Evolutionary conservation across 2,888 invertebrate species (phyloP), one percentile per base, ranked within the genome.

Genomic region (Hemithea aestivaria): DNA sequence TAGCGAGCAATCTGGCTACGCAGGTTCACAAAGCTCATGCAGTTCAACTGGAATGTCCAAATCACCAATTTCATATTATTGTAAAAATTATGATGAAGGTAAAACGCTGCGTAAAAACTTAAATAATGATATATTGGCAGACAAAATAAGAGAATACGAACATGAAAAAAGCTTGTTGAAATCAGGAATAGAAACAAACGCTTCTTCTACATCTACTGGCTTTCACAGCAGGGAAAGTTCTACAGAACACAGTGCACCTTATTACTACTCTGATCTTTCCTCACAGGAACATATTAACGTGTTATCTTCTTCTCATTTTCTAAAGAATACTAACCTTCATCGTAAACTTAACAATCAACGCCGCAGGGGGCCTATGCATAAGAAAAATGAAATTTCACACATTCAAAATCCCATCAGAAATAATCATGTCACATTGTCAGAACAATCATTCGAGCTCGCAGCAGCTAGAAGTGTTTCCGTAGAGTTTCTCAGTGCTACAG

Each of bases 251-350:
- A 90, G 91, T 36, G 94, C 94, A 20, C 95, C 96, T 0, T 96
- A 96, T 63, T 96, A 96, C 63, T 96, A 96, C 68, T 95, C 96
- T 0, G 96, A 96, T 71, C 84, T 91, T 31, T 91, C 85, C 53
- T 80, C 88, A 2, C 87, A 88, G 56, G 87, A 87, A 48, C 84
- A 88, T 51, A 81, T 88, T 40, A 87, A 88, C 53, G 57, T 83
- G 35, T 51, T 84, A 28, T 77, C 81, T 35, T 77, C 79, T 35
- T 80, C 82, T 39, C 85, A 85, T 58, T 87, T 69, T 46, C 63
- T 87, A 46, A 88, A 88, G 58, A 88, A 87, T 59, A 85, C 87
- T 48, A 85, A 85, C 53, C 68, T 84, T 36, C 84, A 87, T 57
- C 79, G 87, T 1, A 89, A 89, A 61, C 61, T 94, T 20, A 94